Evolutionary conservation across 1,140 invertebrate species (phyloP), one percentile per base, ranked within the genome.

Genomic region (Drosophila dunni): DNA sequence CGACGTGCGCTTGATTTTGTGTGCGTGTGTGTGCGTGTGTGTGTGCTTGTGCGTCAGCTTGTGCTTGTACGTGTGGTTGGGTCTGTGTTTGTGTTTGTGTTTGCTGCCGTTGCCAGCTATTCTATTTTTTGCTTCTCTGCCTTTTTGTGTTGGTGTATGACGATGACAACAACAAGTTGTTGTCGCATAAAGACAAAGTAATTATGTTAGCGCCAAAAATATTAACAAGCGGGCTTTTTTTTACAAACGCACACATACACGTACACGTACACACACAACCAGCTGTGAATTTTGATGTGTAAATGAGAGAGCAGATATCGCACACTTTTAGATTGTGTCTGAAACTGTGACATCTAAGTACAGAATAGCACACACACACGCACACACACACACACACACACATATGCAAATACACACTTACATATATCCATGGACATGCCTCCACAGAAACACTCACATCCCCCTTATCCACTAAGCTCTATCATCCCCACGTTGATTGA

Each of bases 131-230:
- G 13, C 20, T 36, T 17, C 63, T 57, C 50, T 45, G 53, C 2
- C 2, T 63, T 69, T 42, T 64, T 66, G 42, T n/a, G 7, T 17
- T 17, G 13, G 34, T 46, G 17, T 65, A 80, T 65, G 67, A 78
- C 53, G 56, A 75, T 72, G 38, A 69, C 65, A 75, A 68, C 63
- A 77, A 54, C 51, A 44, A 54, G 36, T 67, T 67, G 36, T 54
- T 60, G 51, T 48, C 50, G 64, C 24, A 65, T 61, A 56, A 68
- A 72, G 48, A 79, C 78, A 71, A 64, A 73, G 61, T 77, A 75
- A 80, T 81, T 81, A 62, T 69, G 68, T 53, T 71, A 71, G 44
- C 76, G 76, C 67, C 77, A 79, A 76, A 79, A 77, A 72, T 72
- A 77, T 79, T 79, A 79, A 50, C 51, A 76, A 63, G 44, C n/a